Evolutionary conservation across 2,113 vertebrate species (phyloP).

Genomic region (Bubo scandiacus): DNA sequence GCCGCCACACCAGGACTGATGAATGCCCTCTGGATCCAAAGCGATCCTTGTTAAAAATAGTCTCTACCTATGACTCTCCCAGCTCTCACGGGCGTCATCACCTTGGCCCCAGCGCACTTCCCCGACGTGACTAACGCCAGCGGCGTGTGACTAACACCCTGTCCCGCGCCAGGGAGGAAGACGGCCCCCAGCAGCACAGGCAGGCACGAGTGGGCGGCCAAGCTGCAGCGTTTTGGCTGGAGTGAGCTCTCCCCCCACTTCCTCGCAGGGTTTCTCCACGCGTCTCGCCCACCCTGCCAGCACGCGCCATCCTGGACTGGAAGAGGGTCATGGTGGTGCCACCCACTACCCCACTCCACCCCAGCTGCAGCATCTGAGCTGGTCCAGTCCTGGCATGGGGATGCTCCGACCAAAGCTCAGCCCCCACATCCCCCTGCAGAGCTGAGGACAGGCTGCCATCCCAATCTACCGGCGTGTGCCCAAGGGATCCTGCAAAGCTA

Average conservation of each 20-base stretch:
- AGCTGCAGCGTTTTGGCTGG: background rate
- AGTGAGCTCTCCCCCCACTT: background rate
- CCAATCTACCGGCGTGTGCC: fast-evolving
- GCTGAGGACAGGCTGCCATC: background rate
- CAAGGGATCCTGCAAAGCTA: background rate
- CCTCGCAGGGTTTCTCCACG: background rate
- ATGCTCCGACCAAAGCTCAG: background rate
- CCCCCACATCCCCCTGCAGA: fast-evolving
- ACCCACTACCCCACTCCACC: background rate
- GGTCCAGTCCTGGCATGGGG: background rate
- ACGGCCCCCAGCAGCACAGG: background rate
- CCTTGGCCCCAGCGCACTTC: background rate
- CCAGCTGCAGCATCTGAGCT: background rate
- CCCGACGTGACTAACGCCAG: background rate
- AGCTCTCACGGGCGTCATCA: fast-evolving
- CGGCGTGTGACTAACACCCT: background rate
- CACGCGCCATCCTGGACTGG: fast-evolving
- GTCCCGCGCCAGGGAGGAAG: fast-evolving
- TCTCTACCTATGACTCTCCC: background rate
- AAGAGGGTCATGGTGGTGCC: background rate
- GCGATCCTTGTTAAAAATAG: background rate
- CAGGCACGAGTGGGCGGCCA: fast-evolving
- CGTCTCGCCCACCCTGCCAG: fast-evolving
- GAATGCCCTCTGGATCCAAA: background rate
- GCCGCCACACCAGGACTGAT: fast-evolving